Base-by-base conservation (phyloP, 2,888 invertebrate species). In the Bimastos eiseni region DNA sequence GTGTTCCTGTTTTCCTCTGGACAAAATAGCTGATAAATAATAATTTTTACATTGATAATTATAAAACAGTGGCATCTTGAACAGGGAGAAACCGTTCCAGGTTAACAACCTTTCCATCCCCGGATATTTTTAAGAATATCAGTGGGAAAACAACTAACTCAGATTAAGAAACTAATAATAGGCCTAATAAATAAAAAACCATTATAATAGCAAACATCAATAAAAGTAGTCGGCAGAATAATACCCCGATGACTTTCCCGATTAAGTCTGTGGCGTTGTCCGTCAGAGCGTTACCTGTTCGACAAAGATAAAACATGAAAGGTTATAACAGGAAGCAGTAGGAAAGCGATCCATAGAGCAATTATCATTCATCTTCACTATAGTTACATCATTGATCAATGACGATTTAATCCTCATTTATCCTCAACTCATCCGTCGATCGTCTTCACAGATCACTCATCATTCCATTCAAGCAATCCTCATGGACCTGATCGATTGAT, bases 191-290 rank as follows among this genome's bases (percentile, higher is more conserved):
- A 5, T 1, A 55, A 30, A 30, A 24, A 5, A 55, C 24, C 24
- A 55, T 55, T 4, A 24, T 55, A 30, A 55, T 3, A 55, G 55
- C 30, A n/a, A 21, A 49, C 19, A 49, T 17, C 49, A 49, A 49
- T 0, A 49, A 49, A 17, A 44, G 15, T 21, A 49, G 24, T 3
- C 49, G 3, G 17, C 70, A n/a, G 70, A n/a, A 70, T 4, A 70
- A 70, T 86, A 86, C 86, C 86, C 36, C 86, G 36, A 86, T 86
- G 24, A 33, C 86, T 37, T 86, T 86, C 36, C 86, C 86, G 37
- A 86, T 36, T 33, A 86, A 24, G 34, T 86, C 86, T 19, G 86
- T 19, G 19, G 86, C 86, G 37, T 36, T 37, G 86, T 86, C 86
- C 4, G 86, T 34, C 37, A 86, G 34, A 21, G 34, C 86, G 17